Evolutionary conservation across 2,888 invertebrate species (phyloP).

Genomic region (Apotomis capreana): DNA sequence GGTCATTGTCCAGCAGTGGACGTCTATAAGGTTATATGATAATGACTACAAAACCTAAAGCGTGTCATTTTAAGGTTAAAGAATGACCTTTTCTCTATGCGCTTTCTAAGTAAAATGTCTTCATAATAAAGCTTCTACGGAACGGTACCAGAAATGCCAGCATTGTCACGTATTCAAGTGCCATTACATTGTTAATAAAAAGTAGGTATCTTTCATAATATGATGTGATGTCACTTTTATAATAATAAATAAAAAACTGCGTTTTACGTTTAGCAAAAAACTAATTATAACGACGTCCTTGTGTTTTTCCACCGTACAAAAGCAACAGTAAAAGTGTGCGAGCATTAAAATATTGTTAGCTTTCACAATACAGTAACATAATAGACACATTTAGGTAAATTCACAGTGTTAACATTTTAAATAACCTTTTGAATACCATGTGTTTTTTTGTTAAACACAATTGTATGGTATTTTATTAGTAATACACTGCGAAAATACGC

Average conservation of each 20-base stretch:
- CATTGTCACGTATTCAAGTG: too few relatives aligned
- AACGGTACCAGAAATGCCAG: too few relatives aligned
- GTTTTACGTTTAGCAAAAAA: not conserved
- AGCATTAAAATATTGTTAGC: constrained; percentile 19
- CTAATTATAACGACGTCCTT: not conserved
- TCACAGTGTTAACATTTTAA: not conserved
- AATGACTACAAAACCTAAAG: too few relatives aligned
- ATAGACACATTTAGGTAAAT: constrained; percentile 13
- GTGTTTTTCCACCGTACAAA: constrained; percentile 20
- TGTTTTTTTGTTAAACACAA: not conserved
- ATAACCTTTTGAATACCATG: not conserved
- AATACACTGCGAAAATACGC: too few relatives aligned
- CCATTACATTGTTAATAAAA: too few relatives aligned
- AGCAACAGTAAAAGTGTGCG: constrained; percentile 20
- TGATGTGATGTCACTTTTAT: not conserved
- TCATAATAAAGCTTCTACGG: too few relatives aligned
- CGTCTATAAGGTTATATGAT: too few relatives aligned
- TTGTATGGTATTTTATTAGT: not conserved
- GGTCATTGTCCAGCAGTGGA: too few relatives aligned
- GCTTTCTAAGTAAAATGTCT: too few relatives aligned
- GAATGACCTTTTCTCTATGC: too few relatives aligned
- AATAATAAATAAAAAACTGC: not conserved
- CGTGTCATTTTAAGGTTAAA: too few relatives aligned
- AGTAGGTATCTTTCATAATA: too few relatives aligned
- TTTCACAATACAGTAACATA: constrained; percentile 18